Evolutionary conservation across 30 jellyfish, hydroid and myxozoan genomes (phyloP).

Genomic region (Cassiopea xamachana): DNA sequence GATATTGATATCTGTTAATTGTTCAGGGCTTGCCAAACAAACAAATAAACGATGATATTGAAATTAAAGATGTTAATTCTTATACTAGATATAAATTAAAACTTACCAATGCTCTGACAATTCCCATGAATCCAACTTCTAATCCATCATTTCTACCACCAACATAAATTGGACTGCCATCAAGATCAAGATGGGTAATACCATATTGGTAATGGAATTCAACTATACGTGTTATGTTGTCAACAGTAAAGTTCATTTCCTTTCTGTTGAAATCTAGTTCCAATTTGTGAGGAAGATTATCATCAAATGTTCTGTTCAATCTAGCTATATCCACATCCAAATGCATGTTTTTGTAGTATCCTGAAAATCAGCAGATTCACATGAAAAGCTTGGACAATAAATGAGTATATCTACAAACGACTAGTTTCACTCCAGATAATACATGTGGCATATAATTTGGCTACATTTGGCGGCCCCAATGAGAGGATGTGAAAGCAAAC

Average conservation of each 20-base stretch:
- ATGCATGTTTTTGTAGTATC: constrained; percentile 70
- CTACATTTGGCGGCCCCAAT: too few species aligned
- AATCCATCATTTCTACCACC: constrained; percentile 93
- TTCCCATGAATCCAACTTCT: constrained; percentile 91
- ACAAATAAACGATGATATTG: too few species aligned
- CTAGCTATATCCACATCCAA: constrained; percentile 86
- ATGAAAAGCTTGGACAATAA: not conserved
- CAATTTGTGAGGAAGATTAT: constrained; percentile 84
- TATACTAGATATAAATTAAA: not conserved
- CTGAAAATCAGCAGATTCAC: not conserved
- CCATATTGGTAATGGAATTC: constrained; percentile 91
- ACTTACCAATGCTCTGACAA: constrained; percentile 86
- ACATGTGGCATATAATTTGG: too few species aligned
- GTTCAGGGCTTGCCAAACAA: too few species aligned
- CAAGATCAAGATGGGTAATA: constrained; percentile 92
- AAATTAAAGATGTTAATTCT: not conserved
- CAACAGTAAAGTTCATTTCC: constrained; percentile 89
- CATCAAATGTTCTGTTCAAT: constrained; percentile 86
- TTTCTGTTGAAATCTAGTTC: constrained; percentile 78
- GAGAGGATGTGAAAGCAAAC: too few species aligned
- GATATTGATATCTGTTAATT: too few species aligned
- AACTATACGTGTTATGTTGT: constrained; percentile 87
- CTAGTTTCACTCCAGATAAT: too few species aligned
- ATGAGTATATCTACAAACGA: too few species aligned
- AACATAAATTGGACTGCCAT: constrained; percentile 91